phyloP scores from a whole-genome alignment of 2,888 invertebrate genomes.

The Corbicula japonica region DNA sequence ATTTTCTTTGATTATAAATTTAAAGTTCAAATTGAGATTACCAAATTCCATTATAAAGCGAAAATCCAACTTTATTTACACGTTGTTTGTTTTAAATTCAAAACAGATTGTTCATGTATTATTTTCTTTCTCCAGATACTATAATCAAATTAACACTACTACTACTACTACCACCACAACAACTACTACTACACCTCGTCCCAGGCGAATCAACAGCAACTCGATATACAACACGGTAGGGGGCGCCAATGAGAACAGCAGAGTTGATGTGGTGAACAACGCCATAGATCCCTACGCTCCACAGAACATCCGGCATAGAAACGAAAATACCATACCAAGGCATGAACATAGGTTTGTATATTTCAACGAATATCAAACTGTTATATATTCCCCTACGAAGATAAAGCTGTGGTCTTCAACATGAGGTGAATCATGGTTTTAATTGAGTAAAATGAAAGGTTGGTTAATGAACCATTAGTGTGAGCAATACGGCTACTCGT shows the following conservation, averaged over 20 bases:
- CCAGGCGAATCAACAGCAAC: constrained; percentile 13
- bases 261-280: neutral
- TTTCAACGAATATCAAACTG: no score
- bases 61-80: no score
- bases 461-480: no score
- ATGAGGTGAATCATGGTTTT: no score
- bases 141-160: neutral
- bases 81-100: no score
- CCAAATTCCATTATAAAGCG: no score
- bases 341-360: constrained; percentile 3
- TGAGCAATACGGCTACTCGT: no score
- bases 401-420: no score
- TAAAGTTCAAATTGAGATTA: no score
- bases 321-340: constrained; percentile 1
- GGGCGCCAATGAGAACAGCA: constrained; percentile 1
- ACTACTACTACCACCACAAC: constrained; percentile 36
- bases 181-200: constrained; percentile 40
- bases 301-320: constrained; percentile 4
- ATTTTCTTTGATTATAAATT: no score
- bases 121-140: constrained; percentile 11
- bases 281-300: constrained; percentile 12
- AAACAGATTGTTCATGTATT: neutral
- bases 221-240: constrained; percentile 12
- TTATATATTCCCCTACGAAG: no score
- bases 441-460: no score